These are phyloP conservation scores for Ennomos fuscantarius DNA, from an alignment of 2,888 invertebrate genomes.

Conservation along the genomic window DNA sequence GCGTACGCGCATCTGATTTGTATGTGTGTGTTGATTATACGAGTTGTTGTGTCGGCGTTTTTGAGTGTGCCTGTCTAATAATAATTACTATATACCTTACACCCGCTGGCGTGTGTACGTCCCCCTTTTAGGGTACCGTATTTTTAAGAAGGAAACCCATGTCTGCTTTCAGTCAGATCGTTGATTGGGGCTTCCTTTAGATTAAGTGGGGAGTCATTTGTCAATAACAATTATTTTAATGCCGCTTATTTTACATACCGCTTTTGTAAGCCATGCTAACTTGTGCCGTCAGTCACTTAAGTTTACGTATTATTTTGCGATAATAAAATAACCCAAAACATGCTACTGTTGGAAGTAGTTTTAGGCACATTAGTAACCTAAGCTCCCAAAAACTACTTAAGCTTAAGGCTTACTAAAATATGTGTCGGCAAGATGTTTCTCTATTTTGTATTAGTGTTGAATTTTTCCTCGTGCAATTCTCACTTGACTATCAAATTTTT, in stretches of 20 bases:
- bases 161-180: slow-evolving; percentile 33
- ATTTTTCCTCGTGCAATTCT: slow-evolving; percentile 9
- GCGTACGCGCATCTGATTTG: slow-evolving; percentile 19
- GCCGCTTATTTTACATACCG: not conserved
- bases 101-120: slow-evolving; percentile 61
- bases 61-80: slow-evolving; percentile 69
- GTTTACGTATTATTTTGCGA: not conserved
- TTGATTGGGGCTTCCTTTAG: slow-evolving; percentile 38
- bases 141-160: slow-evolving; percentile 36
- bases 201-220: slow-evolving; percentile 30
- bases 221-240: slow-evolving; percentile 38
- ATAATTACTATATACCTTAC: slow-evolving; percentile 83
- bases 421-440: too few species aligned
- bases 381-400: too few species aligned
- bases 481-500: slow-evolving; percentile 26
- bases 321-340: too few species aligned
- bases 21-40: slow-evolving; percentile 36
- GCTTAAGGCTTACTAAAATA: too few species aligned
- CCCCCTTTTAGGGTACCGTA: slow-evolving; percentile 43
- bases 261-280: slow-evolving; percentile 1
- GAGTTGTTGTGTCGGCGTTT: slow-evolving; percentile 73
- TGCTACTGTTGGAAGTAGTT: too few species aligned
- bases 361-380: too few species aligned
- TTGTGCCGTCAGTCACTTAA: not conserved
- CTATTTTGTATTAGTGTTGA: not conserved